Evolutionary conservation across 2,113 vertebrate genomes (phyloP), one percentile per base, ranked within the genome.

Genomic region (Mandrillus leucophaeus): DNA sequence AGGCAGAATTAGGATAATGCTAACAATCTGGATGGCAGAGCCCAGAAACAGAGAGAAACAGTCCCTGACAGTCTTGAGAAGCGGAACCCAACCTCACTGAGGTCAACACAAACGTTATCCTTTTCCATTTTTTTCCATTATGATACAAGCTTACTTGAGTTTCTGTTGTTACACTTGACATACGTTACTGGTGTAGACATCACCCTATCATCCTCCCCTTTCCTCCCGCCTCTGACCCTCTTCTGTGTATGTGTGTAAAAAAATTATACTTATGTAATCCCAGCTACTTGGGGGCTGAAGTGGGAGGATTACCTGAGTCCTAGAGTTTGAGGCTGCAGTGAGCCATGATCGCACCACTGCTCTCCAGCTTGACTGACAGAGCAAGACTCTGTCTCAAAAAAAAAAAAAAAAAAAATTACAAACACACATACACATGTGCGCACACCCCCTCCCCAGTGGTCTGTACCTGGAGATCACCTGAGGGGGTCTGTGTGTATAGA

Each of bases 171-270:
- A 16, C 5, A 40, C 17, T 22, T 27, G n/a, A 45, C 12, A 20
- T 0, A 22, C 13, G 12, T 22, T 50, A 80, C 17, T 50, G 25
- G 3, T 8, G 17, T 18, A 68, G 59, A 2, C 9, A 38, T 25
- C 13, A 2, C 3, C 22, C 4, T 40, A 40, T 83, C 43, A 45
- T 57, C 72, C 30, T 22, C 16, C 32, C 35, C 23, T 14, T 10
- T 5, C 5, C 13, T 20, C 13, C 57, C 45, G 5, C 40, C 43
- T 64, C 16, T 18, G 38, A 1, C 7, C 18, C n/a, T 66, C 27
- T 78, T 25, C 16, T 88, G 3, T 76, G 7, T 93, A 11, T 45
- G 2, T 38, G 22, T 40, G 25, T 50, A 35, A 86, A 72, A 75
- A 30, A 59, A 27, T 5, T 1, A 50, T 17, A 20, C 43, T 27